Base-by-base conservation (phyloP, 2,797 vertebrate species). In the Anableps anableps region DNA sequence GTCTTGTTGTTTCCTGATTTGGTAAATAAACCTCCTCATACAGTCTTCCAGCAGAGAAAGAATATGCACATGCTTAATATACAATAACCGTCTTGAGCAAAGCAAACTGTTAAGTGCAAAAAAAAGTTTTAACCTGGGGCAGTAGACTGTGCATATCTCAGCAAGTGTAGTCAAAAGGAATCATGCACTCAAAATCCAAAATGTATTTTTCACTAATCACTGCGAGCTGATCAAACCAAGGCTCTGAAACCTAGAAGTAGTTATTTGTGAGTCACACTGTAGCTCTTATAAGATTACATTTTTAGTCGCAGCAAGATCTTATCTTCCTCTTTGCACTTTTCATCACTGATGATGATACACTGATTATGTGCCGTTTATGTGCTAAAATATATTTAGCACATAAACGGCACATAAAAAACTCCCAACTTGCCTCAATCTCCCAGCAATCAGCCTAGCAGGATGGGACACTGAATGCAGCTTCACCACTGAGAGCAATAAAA, bases 201-300 rank as follows among this genome's bases (percentile, higher is more conserved):
- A 60, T 29, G 26, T 60, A 10, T n/a, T 60, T 31, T 60, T 60
- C 26, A 60, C n/a, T 58, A 13, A n/a, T 43, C 43, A 43, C 43
- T n/a, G 10, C n/a, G 55, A 53, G 51, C 8, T 10, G 51, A 10
- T 26, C 51, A 53, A 53, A 53, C n/a, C 4, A 11, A 58, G 55
- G 55, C n/a, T 58, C 55, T 58, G 55, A 58, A 58, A 9, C 55
- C 55, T 60, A n/a, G 51, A n/a, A 53, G n/a, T 60, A 60, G n/a
- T 60, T n/a, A 60, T 60, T 60, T 60, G 51, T 2, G 51, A 53
- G n/a, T 60, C 23, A 53, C 51, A 53, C 51, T 53, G 51, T 9
- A 53, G 26, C 51, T 53, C 23, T 53, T 26, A 26, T 53, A 53
- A 26, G 51, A 53, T 53, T 26, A 26, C 23, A 53, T 53, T 26